Evolutionary conservation across 2,888 invertebrate genomes (phyloP), one percentile per base, ranked within the genome.

Genomic region (Polyploca ridens): DNA sequence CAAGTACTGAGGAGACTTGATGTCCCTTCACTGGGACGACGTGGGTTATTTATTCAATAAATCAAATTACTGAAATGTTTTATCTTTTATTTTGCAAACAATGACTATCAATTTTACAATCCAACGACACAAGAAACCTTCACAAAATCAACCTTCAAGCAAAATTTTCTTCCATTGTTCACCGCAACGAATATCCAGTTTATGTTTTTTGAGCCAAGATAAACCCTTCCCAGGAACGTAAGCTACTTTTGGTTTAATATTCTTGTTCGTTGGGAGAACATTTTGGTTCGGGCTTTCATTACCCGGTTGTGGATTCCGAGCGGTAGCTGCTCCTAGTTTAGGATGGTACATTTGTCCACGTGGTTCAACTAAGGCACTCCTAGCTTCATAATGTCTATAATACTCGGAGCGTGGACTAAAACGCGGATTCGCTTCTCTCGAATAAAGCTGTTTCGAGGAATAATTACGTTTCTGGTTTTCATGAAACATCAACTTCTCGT

Each of bases 201-300:
- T 89, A 27, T 83, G 83, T 66, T 82, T 89, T 66, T 83, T 89
- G 1, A 90, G 69, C 88, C 89, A 90, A 0, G 79, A 68, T n/a
- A 82, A 49, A 6, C 84, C 85, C 58, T 83, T 82, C 3, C 70
- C 66, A 5, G 66, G 19, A n/a, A n/a, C n/a, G n/a, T 46, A n/a
- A 0, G 49, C 62, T 5, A 33, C 66, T 54, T 62, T 68, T 41
- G 41, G 16, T 19, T 11, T 13, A 19, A 19, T 16, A 41, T 41
- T 41, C 27, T 7, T 27, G 16, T 41, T 41, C 5, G 13, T 13
- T 60, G n/a, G 10, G 11, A 38, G n/a, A 41, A 19, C 16, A 19
- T 41, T n/a, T 41, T 3, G 60, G 16, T 19, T 19, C 10, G 38
- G 38, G 14, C 35, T 33, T 16, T 54, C 27, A 33, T 58, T n/a